Evolutionary conservation across 2,797 vertebrate genomes (phyloP).

Genomic region (Borostomias antarcticus): DNA sequence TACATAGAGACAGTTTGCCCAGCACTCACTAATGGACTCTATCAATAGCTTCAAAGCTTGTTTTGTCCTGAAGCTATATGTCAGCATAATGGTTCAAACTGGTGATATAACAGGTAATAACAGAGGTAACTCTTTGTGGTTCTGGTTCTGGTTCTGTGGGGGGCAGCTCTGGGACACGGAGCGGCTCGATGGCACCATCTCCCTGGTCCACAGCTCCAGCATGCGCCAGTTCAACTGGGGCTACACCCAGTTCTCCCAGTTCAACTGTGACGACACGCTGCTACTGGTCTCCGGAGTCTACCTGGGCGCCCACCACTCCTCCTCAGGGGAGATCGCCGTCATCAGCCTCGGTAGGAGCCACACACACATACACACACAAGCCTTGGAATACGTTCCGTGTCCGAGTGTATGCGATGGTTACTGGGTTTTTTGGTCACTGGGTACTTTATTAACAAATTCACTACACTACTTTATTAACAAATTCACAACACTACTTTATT

Average conservation of each 20-base stretch:
- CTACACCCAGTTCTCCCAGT: conserved; percentile 99
- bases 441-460: too few species aligned
- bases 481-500: too few species aligned
- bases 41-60: too few species aligned
- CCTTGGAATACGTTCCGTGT: neutral
- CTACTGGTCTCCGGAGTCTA: conserved; percentile 95
- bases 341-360: conserved; percentile 87
- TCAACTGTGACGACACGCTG: conserved; percentile 92
- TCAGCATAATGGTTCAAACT: neutral
- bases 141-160: too few species aligned
- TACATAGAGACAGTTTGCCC: too few species aligned
- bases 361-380: neutral
- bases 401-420: too few species aligned
- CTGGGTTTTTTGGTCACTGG: too few species aligned
- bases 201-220: conserved; percentile 91
- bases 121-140: too few species aligned
- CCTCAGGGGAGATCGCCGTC: conserved; percentile 93
- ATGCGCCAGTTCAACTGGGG: conserved; percentile 98
- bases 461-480: too few species aligned
- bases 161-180: conserved; percentile 95
- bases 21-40: too few species aligned
- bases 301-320: conserved; percentile 90
- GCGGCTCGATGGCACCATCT: conserved; percentile 76
- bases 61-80: neutral
- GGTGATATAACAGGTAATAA: too few species aligned